Percentiles rank a stretch among this genome's conserved stretches.
Conservation (phyloP, 1,140 invertebrate genomes). For the Bombus waltoni region DNA sequence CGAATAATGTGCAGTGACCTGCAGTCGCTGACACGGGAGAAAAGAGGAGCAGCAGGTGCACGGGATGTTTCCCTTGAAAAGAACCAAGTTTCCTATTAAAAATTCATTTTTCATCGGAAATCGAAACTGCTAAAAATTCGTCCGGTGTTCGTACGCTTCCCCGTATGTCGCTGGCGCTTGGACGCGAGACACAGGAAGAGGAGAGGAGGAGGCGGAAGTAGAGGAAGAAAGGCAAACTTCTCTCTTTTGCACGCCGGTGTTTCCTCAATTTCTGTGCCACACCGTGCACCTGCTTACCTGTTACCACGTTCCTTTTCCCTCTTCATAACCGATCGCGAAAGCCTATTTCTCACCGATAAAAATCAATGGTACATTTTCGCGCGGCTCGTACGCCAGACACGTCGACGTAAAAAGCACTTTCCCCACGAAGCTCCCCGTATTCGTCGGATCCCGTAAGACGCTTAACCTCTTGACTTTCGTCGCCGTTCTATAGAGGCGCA, state of each 20-base stretch:
- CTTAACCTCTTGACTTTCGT: conserved; percentile 69
- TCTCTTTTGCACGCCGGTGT: neutral
- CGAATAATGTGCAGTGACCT: too few species aligned
- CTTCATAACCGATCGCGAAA: conserved; percentile 44
- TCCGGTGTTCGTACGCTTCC: neutral
- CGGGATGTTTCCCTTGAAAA: neutral
- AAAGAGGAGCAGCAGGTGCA: too few species aligned
- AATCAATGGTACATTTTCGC: conserved; percentile 69
- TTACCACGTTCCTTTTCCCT: conserved; percentile 42
- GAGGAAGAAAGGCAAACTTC: neutral
- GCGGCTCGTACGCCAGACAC: conserved; percentile 64
- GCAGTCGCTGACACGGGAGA: neutral
- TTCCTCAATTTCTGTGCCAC: conserved; percentile 31
- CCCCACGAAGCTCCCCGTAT: conserved; percentile 48
- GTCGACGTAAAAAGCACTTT: conserved; percentile 64
- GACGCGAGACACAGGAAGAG: neutral
- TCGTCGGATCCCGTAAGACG: conserved; percentile 62
- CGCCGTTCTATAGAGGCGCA: conserved; percentile 44
- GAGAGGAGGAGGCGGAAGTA: neutral
- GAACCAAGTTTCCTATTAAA: conserved; percentile 10
- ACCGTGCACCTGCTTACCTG: conserved; percentile 46
- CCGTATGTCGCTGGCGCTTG: neutral
- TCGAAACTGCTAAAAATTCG: conserved; percentile 40
- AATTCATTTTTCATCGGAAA: conserved; percentile 44
- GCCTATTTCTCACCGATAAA: conserved; percentile 70